Percentiles rank a stretch among this genome's conserved stretches.
These are phyloP conservation scores for Paramisgurnus dabryanus DNA, from an alignment of 2,113 vertebrate genomes.

Conservation along the genomic window DNA sequence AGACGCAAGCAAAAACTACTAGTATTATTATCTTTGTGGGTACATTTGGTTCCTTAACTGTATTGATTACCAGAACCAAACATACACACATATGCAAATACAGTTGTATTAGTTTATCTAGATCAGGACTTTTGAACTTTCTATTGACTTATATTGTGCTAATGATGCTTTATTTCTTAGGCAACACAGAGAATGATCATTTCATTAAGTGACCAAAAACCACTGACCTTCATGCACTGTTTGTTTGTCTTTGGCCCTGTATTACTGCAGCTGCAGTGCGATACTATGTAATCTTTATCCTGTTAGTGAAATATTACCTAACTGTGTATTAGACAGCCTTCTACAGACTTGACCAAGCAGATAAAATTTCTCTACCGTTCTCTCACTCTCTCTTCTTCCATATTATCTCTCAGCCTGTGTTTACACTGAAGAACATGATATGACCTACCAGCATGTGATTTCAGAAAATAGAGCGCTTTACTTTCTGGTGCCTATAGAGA, in stretches of 20 bases:
- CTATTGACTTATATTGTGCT: too few species aligned
- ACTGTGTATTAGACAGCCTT: slow-evolving; percentile 20
- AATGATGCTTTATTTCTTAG: background rate
- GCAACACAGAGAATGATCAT: slow-evolving; percentile 21
- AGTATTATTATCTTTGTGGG: too few species aligned
- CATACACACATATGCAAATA: too few species aligned
- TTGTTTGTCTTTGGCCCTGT: slow-evolving; percentile 18
- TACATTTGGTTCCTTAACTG: too few species aligned
- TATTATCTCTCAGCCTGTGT: slow-evolving; percentile 38
- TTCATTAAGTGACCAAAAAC: slow-evolving; percentile 6
- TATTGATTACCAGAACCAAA: too few species aligned
- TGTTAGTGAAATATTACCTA: slow-evolving; percentile 26
- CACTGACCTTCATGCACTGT: slow-evolving; percentile 45
- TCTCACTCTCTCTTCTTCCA: background rate
- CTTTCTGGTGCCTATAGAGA: background rate
- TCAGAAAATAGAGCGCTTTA: slow-evolving; percentile 38
- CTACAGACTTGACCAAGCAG: slow-evolving; percentile 10
- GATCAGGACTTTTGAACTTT: too few species aligned
- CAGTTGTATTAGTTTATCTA: too few species aligned
- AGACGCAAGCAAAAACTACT: too few species aligned
- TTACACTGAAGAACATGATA: slow-evolving; percentile 34
- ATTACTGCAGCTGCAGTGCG: slow-evolving; percentile 16
- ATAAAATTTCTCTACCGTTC: background rate
- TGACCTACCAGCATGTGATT: slow-evolving; percentile 28
- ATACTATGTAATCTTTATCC: background rate